A percentile compares a stretch with the other conserved stretches of the same genome.
These are phyloP conservation scores for Tachuris rubrigastra DNA, from an alignment of 2,113 vertebrate genomes.

Conservation along the genomic window DNA sequence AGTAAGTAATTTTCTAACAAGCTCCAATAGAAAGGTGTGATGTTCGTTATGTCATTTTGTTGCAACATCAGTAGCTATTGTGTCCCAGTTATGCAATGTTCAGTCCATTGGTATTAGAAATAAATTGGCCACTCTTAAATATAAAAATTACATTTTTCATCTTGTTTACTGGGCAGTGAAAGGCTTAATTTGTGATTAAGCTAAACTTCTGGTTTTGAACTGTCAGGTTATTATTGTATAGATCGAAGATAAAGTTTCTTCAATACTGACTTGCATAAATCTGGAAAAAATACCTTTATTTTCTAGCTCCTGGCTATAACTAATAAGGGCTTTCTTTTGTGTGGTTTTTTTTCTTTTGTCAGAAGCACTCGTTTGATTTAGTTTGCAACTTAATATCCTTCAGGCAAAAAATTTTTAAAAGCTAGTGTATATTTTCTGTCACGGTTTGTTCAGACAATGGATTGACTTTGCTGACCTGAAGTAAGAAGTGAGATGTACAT, in stretches of 20 bases:
- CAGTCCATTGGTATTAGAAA: not conserved
- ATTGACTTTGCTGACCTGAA: not conserved
- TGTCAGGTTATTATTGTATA: not conserved
- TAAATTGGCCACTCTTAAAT: not conserved
- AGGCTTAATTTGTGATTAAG: not conserved
- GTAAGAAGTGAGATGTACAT: not conserved
- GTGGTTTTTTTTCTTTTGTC: not conserved
- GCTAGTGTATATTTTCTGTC: not conserved
- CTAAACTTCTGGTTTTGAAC: not conserved
- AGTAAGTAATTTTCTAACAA: conserved; percentile 82
- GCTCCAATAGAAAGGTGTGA: not conserved
- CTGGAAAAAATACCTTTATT: not conserved
- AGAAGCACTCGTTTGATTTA: not conserved
- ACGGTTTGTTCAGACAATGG: not conserved
- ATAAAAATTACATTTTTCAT: not conserved
- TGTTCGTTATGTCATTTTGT: not conserved
- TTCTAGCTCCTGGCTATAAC: not conserved
- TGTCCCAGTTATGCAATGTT: not conserved
- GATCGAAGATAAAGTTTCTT: not conserved
- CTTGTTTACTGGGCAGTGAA: not conserved
- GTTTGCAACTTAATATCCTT: not conserved
- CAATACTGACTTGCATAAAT: not conserved
- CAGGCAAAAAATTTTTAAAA: not conserved
- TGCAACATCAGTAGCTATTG: not conserved
- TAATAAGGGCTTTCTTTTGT: not conserved